These are phyloP conservation scores for Tyria jacobaeae DNA, from an alignment of 2,888 invertebrate species.

Conservation along the genomic window DNA sequence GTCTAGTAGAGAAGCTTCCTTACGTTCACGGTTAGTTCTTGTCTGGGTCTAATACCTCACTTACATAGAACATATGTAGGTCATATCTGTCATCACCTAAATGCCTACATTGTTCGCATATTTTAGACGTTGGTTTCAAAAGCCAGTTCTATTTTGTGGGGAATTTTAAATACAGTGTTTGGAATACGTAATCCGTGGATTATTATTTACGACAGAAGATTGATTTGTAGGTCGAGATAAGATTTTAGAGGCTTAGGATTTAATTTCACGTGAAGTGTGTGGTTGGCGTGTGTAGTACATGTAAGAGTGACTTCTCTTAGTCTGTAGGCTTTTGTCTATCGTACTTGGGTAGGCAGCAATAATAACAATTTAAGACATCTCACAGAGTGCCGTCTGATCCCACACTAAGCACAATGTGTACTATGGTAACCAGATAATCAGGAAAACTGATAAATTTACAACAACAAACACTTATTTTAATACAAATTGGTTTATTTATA, in stretches of 20 bases:
- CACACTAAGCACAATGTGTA: no score
- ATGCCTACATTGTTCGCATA: neutral
- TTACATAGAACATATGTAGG: slow-evolving; percentile 9
- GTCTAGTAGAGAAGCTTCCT: no score
- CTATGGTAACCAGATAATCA: no score
- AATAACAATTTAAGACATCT: neutral
- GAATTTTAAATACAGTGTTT: neutral
- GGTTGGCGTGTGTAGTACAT: no score
- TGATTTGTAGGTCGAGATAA: slow-evolving; percentile 23
- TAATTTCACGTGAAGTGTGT: neutral
- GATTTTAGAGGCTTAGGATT: neutral
- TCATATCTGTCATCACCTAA: slow-evolving; percentile 4
- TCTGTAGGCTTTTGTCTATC: no score
- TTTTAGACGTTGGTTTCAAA: neutral
- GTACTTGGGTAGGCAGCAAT: no score
- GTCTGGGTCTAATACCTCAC: neutral
- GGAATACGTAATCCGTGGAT: neutral
- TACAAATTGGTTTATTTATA: no score
- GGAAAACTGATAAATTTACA: no score
- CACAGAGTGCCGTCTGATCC: no score
- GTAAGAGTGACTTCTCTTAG: no score
- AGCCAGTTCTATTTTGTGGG: neutral
- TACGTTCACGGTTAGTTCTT: neutral
- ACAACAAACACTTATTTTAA: no score
- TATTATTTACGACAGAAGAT: slow-evolving; percentile 7